Percentiles rank a stretch among this genome's conserved stretches.
phyloP scores from a whole-genome alignment of 1,140 invertebrate species.

The Bombus breviceps region DNA sequence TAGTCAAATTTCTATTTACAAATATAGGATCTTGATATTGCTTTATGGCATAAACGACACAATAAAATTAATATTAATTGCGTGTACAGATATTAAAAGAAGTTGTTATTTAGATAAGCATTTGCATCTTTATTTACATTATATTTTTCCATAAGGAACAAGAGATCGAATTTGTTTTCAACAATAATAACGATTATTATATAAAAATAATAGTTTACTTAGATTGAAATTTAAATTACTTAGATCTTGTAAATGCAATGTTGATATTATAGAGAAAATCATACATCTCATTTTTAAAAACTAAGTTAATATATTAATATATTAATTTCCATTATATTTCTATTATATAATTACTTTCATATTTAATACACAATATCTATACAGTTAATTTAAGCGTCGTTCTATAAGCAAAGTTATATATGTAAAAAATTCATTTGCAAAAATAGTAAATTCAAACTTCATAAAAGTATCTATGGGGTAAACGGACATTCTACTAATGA shows the following conservation, averaged over 20 bases:
- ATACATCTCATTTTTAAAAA: not conserved
- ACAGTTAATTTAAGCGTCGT: not conserved
- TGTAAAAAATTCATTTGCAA: not conserved
- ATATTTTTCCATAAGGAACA: not conserved
- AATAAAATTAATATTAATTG: not conserved
- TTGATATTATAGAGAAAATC: not conserved
- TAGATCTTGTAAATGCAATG: not conserved
- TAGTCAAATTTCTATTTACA: not conserved
- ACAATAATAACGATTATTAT: not conserved
- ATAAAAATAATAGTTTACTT: not conserved
- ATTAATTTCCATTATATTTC: not conserved
- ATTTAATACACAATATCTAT: not conserved
- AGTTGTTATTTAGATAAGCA: not conserved
- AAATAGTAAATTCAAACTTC: not conserved
- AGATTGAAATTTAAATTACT: not conserved
- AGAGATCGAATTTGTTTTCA: not conserved
- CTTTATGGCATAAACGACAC: too few relatives aligned
- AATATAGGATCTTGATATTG: not conserved
- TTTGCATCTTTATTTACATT: not conserved
- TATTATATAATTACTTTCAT: not conserved
- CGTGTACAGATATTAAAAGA: not conserved
- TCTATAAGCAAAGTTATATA: not conserved
- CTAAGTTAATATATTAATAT: too few relatives aligned
- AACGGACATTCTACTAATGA: conserved; percentile 2
- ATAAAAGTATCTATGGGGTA: not conserved